Percentiles rank a stretch among this genome's conserved stretches.
These are phyloP conservation scores for Toxotes lorentzi DNA, from an alignment of 2,797 vertebrate species.

Conservation along the genomic window DNA sequence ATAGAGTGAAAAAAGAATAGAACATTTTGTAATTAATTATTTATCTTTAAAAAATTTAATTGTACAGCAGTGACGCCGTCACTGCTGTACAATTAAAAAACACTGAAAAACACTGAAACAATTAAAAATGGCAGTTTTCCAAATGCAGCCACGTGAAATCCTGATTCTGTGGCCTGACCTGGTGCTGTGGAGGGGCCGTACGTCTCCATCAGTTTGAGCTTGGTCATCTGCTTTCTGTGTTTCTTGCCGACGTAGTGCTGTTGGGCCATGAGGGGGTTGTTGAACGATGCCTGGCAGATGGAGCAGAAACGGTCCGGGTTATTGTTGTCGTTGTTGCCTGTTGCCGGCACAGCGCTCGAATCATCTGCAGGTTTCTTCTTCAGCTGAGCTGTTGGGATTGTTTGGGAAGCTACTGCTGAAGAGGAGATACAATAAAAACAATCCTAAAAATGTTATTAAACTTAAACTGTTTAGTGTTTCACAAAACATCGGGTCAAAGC, in stretches of 20 bases:
- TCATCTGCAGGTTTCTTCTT: slow-evolving; percentile 72
- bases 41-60: no score
- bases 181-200: slow-evolving; percentile 87
- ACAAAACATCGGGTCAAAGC: neutral
- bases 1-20: neutral
- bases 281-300: slow-evolving; percentile 96
- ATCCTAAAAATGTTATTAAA: neutral
- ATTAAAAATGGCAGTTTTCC: neutral
- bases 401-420: slow-evolving; percentile 45
- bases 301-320: slow-evolving; percentile 95
- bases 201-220: slow-evolving; percentile 94
- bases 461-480: neutral
- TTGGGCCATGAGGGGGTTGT: slow-evolving; percentile 96
- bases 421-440: neutral
- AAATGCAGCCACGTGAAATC: neutral
- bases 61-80: neutral
- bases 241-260: slow-evolving; percentile 98
- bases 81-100: no score
- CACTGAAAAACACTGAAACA: no score
- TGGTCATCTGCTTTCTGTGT: slow-evolving; percentile 95
- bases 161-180: slow-evolving; percentile 65
- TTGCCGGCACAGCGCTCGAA: neutral
- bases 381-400: slow-evolving; percentile 22
- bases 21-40: neutral
- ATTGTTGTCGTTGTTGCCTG: slow-evolving; percentile 29